Evolutionary conservation across 2,797 vertebrate species (phyloP).

Genomic region (Menidia menidia): DNA sequence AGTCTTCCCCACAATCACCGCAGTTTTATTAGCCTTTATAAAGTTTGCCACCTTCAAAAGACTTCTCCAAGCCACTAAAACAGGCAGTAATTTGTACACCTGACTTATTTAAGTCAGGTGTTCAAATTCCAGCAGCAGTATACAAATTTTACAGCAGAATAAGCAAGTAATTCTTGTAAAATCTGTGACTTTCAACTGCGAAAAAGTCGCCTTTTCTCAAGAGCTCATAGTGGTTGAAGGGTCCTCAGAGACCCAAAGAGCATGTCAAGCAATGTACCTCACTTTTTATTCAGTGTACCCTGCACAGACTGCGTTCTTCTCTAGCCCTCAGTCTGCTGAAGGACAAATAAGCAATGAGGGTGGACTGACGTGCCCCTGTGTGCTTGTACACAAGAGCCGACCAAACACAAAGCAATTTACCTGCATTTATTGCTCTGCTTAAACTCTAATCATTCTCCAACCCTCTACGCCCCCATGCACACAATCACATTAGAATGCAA

Average conservation of each 20-base stretch:
- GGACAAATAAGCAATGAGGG: conserved; percentile 53
- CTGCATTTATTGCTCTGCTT: conserved; percentile 60
- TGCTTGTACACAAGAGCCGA: conserved; percentile 47
- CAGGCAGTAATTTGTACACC: neutral
- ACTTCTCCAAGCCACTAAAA: conserved; percentile 28
- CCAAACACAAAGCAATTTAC: conserved; percentile 62
- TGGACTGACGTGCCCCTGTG: conserved; percentile 29
- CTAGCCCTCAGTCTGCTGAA: conserved; percentile 49
- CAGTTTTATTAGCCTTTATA: conserved; percentile 43
- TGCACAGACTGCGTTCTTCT: conserved; percentile 28
- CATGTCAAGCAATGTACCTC: conserved; percentile 14
- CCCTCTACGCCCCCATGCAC: neutral
- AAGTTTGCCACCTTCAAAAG: conserved; percentile 37
- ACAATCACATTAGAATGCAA: too few species aligned
- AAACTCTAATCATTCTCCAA: conserved; percentile 16
- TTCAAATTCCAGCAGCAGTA: too few species aligned
- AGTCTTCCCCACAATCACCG: conserved; percentile 31
- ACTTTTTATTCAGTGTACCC: conserved; percentile 10
- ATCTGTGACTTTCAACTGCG: neutral
- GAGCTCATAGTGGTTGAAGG: neutral
- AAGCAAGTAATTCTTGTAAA: neutral
- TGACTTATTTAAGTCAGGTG: neutral
- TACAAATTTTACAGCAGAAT: neutral
- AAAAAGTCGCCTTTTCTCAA: conserved; percentile 5
- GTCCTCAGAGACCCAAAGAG: conserved; percentile 7